phyloP scores from a whole-genome alignment of 1,140 invertebrate genomes.

The Drosophila malerkotliana region DNA sequence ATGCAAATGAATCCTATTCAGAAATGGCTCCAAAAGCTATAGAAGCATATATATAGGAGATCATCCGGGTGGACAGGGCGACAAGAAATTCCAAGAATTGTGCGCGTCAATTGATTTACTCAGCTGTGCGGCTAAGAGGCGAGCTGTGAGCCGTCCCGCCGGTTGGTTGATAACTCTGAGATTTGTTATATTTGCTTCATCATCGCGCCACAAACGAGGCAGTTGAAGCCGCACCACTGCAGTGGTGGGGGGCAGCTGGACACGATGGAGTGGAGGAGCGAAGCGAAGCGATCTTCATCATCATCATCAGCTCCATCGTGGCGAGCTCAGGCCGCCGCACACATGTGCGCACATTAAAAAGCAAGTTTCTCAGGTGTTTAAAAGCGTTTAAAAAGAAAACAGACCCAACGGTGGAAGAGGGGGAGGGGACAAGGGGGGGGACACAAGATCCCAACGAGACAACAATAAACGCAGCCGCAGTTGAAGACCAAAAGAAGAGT shows the following conservation, averaged over 20 bases:
- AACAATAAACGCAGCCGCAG: slow-evolving; percentile 72
- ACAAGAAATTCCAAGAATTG: slow-evolving; percentile 76
- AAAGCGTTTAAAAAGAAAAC: slow-evolving; percentile 83
- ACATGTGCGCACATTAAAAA: slow-evolving; percentile 80
- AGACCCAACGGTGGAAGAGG: slow-evolving; percentile 29
- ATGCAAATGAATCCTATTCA: slow-evolving; percentile 42
- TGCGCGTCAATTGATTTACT: slow-evolving; percentile 82
- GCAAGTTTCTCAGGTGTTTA: slow-evolving; percentile 83
- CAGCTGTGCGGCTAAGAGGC: slow-evolving; percentile 58
- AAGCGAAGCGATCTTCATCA: slow-evolving; percentile 31
- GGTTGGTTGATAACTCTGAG: slow-evolving; percentile 77
- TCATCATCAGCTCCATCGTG: slow-evolving; percentile 29
- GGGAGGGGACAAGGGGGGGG: slow-evolving; percentile 14
- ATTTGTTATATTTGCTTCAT: slow-evolving; percentile 82
- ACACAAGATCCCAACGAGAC: slow-evolving; percentile 58
- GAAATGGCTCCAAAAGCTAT: slow-evolving; percentile 2
- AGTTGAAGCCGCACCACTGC: slow-evolving; percentile 13
- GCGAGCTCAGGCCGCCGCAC: slow-evolving; percentile 34
- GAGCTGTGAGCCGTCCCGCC: slow-evolving; percentile 12
- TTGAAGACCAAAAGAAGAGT: slow-evolving; percentile 45
- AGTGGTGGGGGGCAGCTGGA: slow-evolving; percentile 1
- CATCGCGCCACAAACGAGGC: slow-evolving; percentile 76
- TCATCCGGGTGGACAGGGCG: slow-evolving; percentile 10
- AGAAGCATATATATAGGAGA: not conserved
- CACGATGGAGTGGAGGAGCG: slow-evolving; percentile 9